These are phyloP conservation scores for Lepidocyrtinus sp. DNA, from an alignment of 2,888 invertebrate species.

Conservation along the genomic window DNA sequence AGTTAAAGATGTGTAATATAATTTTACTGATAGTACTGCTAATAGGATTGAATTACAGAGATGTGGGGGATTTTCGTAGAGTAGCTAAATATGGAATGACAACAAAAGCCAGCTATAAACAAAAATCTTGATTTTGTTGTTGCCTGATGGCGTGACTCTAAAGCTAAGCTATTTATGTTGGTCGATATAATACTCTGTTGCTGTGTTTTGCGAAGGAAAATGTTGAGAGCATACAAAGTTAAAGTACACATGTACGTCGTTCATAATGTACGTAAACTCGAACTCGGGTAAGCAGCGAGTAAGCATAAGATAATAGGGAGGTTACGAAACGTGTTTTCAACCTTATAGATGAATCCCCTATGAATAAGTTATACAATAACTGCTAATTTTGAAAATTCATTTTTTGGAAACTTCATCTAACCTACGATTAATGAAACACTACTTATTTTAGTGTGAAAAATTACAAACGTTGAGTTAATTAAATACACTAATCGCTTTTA, in stretches of 20 bases:
- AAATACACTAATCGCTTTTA: no score
- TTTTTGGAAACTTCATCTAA: slow-evolving; percentile 4
- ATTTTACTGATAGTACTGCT: background rate
- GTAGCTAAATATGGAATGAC: slow-evolving; percentile 18
- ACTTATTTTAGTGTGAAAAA: no score
- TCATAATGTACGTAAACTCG: no score
- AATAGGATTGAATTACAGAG: slow-evolving; percentile 13
- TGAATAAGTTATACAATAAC: background rate
- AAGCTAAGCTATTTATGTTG: no score
- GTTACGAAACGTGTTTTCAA: background rate
- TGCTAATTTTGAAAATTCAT: background rate
- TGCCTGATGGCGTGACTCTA: slow-evolving; percentile 5
- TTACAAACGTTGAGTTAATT: no score
- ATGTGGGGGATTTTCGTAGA: slow-evolving; percentile 1
- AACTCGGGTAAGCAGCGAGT: no score
- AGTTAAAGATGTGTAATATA: background rate
- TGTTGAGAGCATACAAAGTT: background rate
- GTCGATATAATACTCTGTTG: background rate
- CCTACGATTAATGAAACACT: no score
- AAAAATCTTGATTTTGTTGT: slow-evolving; percentile 18
- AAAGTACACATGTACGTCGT: background rate
- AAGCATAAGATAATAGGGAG: no score
- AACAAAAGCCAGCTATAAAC: slow-evolving; percentile 15
- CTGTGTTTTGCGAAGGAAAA: background rate
- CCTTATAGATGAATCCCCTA: slow-evolving; percentile 4